Conservation (phyloP, 35 echinoderm and acorn worm genomes). For the Ophioderma brevispina region DNA sequence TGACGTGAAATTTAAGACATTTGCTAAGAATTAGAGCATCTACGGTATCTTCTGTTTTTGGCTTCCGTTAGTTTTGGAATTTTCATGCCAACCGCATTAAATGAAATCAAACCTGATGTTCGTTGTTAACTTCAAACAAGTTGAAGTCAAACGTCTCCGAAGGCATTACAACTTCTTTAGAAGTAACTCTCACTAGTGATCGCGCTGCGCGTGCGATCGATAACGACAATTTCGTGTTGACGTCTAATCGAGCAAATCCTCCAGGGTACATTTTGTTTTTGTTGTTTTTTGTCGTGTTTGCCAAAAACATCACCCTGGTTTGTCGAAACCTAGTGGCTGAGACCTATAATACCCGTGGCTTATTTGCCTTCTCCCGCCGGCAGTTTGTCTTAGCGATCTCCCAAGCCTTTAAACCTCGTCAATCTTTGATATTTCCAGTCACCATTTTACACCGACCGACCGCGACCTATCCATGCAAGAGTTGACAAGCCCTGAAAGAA, state of each 20-base stretch:
- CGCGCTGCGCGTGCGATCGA: too few relatives aligned
- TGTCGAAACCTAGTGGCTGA: background rate
- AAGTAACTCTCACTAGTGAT: too few relatives aligned
- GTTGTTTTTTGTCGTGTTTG: background rate
- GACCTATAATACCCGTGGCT: background rate
- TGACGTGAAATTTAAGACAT: background rate
- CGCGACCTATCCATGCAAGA: too few relatives aligned
- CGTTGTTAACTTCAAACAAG: too few relatives aligned
- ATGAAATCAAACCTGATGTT: background rate
- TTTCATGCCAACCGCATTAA: background rate
- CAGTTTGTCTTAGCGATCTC: constrained; percentile 1
- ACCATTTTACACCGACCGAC: background rate
- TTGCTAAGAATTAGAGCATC: background rate
- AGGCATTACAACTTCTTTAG: too few relatives aligned
- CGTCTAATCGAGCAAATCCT: background rate
- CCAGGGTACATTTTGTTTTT: background rate
- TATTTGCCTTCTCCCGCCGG: background rate
- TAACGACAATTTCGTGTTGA: background rate
- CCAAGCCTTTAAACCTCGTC: background rate
- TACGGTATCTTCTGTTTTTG: background rate
- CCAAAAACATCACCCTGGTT: background rate
- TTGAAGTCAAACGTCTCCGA: too few relatives aligned
- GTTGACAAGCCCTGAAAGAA: too few relatives aligned
- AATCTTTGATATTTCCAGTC: background rate
- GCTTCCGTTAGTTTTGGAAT: background rate